Percentiles rank a stretch among this genome's conserved stretches.
phyloP scores from a whole-genome alignment of 2,888 invertebrate species.

The Dynastes maya region DNA sequence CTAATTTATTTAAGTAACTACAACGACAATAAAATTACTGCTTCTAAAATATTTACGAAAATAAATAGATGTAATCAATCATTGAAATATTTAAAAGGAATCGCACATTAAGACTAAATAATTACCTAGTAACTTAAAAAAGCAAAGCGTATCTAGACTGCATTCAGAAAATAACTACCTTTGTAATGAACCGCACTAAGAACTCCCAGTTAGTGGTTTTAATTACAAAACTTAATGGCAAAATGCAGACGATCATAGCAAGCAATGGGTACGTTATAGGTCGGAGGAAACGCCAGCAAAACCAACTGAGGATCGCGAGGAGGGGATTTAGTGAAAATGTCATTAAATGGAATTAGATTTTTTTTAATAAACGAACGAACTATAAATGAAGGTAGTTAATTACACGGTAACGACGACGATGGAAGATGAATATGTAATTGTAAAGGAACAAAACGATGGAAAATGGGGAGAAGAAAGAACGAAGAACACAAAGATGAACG shows the following conservation, averaged over 20 bases:
- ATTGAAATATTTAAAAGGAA: neutral
- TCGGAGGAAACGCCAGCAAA: neutral
- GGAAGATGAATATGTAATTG: slow-evolving; percentile 15
- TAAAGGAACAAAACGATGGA: slow-evolving; percentile 11
- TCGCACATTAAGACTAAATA: neutral
- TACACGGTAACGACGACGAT: slow-evolving; percentile 50
- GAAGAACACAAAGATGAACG: neutral
- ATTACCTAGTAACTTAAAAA: neutral
- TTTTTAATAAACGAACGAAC: slow-evolving; percentile 34
- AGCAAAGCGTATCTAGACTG: neutral
- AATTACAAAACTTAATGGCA: slow-evolving; percentile 41
- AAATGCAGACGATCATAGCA: slow-evolving; percentile 22
- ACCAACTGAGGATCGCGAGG: neutral
- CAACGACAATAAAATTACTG: too few species aligned
- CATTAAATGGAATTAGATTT: slow-evolving; percentile 49
- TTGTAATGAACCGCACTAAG: slow-evolving; percentile 23
- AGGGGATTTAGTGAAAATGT: slow-evolving; percentile 43
- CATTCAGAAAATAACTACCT: slow-evolving; percentile 16
- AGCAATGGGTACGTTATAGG: neutral
- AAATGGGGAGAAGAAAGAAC: neutral
- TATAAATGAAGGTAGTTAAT: slow-evolving; percentile 53
- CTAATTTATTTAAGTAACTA: too few species aligned
- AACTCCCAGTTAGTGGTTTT: slow-evolving; percentile 35
- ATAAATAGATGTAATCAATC: neutral
- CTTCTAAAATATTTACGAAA: too few species aligned